Conservation (phyloP, 2,888 invertebrate species). For the Tanytarsus gracilentus region DNA sequence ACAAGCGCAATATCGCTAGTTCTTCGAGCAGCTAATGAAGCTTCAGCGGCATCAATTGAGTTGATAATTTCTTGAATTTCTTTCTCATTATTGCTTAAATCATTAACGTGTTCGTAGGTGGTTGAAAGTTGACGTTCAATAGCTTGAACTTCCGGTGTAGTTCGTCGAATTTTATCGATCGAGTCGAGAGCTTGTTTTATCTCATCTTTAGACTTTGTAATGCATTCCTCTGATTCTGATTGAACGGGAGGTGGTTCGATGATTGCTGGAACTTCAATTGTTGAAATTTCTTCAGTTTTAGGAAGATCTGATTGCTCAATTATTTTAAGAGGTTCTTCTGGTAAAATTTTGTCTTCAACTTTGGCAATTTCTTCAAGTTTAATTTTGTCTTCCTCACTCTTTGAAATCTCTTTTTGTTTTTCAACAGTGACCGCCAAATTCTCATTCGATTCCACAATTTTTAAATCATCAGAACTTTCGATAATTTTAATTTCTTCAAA, state of each 20-base stretch:
- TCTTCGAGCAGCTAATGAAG: constrained; percentile 29
- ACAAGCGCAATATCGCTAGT: constrained; percentile 30
- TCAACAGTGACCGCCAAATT: background rate
- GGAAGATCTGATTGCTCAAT: too few species aligned
- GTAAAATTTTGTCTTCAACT: background rate
- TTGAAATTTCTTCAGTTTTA: background rate
- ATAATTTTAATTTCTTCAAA: background rate
- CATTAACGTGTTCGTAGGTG: constrained; percentile 22
- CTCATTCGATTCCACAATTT: constrained; percentile 6
- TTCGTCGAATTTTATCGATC: background rate
- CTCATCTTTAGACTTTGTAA: background rate
- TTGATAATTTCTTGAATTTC: constrained; percentile 21
- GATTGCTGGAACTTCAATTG: background rate
- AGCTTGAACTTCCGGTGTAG: constrained; percentile 26
- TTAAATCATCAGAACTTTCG: background rate
- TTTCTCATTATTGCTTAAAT: constrained; percentile 22
- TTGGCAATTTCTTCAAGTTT: background rate
- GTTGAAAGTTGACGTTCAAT: constrained; percentile 28
- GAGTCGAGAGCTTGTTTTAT: background rate
- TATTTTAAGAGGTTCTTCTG: too few species aligned
- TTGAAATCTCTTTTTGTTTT: too few species aligned
- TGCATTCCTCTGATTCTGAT: background rate
- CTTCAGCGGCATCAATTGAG: constrained; percentile 21
- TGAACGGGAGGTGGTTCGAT: background rate
- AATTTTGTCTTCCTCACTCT: background rate